Evolutionary conservation across 53 echinoderm and acorn worm genomes (phyloP).

Genomic region (Crossaster papposus): DNA sequence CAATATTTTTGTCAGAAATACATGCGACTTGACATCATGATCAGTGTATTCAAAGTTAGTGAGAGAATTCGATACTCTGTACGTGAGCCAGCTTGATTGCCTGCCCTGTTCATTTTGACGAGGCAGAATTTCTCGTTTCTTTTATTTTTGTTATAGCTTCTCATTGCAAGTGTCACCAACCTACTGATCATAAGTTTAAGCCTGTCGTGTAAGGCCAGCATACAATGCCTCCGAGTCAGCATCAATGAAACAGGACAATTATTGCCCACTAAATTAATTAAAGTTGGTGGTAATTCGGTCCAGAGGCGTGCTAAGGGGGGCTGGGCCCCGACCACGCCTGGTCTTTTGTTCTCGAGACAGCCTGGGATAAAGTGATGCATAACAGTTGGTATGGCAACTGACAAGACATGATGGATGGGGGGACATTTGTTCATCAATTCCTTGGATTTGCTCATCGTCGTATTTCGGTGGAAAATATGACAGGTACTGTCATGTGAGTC

Average conservation of each 20-base stretch:
- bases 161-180: not conserved
- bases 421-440: not conserved
- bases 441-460: not conserved
- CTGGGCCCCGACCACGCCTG: not conserved
- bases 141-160: no score
- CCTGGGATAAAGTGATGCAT: slow-evolving; percentile 14
- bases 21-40: no score
- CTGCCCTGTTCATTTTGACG: no score
- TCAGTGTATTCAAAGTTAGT: no score
- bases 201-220: not conserved
- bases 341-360: slow-evolving; percentile 21
- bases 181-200: not conserved
- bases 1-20: no score
- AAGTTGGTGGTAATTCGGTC: slow-evolving; percentile 28
- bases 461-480: not conserved
- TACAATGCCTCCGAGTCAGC: not conserved
- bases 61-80: no score
- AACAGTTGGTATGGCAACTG: not conserved
- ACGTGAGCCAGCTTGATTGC: no score
- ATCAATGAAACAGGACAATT: slow-evolving; percentile 28
- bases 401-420: slow-evolving; percentile 26
- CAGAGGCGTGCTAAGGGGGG: slow-evolving; percentile 43
- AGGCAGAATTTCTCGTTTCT: no score
- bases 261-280: slow-evolving; percentile 32
- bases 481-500: not conserved